These are phyloP conservation scores for Plemyria rubiginata DNA, from an alignment of 2,888 invertebrate genomes.

Conservation along the genomic window DNA sequence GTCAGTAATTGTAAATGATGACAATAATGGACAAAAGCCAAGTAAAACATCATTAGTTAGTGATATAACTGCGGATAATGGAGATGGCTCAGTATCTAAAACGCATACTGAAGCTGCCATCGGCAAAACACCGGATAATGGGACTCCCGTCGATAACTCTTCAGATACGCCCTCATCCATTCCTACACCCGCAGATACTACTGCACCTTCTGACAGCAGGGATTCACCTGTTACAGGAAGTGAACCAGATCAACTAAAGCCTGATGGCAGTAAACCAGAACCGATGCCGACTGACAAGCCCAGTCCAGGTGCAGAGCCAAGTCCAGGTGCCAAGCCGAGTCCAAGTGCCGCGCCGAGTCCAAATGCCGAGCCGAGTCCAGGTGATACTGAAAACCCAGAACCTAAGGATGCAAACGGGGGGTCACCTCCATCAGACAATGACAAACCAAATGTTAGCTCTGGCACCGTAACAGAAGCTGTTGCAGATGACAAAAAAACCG, in stretches of 20 bases:
- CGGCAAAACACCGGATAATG: neutral
- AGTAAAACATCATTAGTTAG: slow-evolving; percentile 18
- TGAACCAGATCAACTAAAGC: neutral
- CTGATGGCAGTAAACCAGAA: neutral
- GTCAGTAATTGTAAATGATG: slow-evolving; percentile 17
- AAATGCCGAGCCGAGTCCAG: neutral
- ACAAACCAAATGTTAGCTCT: neutral
- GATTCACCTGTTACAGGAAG: slow-evolving; percentile 30
- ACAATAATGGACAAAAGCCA: slow-evolving; percentile 4
- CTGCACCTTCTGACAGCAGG: slow-evolving; percentile 14
- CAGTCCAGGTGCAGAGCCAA: too few species aligned
- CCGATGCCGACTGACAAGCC: neutral
- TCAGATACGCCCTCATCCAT: too few species aligned
- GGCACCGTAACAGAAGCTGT: neutral
- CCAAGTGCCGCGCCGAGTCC: too few species aligned
- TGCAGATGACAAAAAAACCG: slow-evolving; percentile 3
- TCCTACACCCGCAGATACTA: neutral
- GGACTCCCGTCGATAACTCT: too few species aligned
- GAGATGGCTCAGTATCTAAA: slow-evolving; percentile 17
- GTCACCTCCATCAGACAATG: neutral
- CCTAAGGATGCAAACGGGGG: neutral
- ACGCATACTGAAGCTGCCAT: slow-evolving; percentile 22
- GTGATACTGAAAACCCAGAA: slow-evolving; percentile 4
- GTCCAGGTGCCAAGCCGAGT: too few species aligned
- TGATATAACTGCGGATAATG: slow-evolving; percentile 20